Conservation (phyloP, 1,140 invertebrate genomes). For the Polyergus mexicanus region DNA sequence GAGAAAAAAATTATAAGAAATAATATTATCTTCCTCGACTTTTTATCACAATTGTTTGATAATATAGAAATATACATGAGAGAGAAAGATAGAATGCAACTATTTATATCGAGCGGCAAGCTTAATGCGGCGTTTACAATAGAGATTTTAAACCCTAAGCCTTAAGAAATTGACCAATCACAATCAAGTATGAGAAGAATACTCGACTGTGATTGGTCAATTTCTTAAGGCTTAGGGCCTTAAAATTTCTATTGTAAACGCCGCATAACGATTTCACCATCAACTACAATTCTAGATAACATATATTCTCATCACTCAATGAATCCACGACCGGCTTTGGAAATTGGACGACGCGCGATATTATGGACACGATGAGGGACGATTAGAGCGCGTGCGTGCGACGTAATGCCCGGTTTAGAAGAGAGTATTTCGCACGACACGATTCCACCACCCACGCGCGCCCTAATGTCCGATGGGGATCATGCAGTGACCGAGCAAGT, state of each 20-base stretch:
- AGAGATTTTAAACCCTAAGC: too few species aligned
- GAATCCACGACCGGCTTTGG: not conserved
- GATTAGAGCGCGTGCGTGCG: slow-evolving; percentile 34
- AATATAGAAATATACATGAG: too few species aligned
- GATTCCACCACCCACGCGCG: slow-evolving; percentile 75
- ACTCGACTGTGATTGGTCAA: too few species aligned
- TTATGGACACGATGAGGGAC: slow-evolving; percentile 28
- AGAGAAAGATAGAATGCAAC: not conserved
- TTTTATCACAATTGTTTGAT: not conserved
- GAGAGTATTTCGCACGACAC: slow-evolving; percentile 80
- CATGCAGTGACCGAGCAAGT: slow-evolving; percentile 89
- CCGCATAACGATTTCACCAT: too few species aligned
- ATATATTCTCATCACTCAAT: slow-evolving; percentile 40
- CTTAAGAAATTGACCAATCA: too few species aligned
- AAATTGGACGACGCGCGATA: not conserved
- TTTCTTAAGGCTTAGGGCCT: too few species aligned
- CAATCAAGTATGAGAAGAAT: too few species aligned
- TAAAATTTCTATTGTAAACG: too few species aligned
- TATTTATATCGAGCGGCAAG: not conserved
- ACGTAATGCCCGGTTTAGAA: slow-evolving; percentile 82
- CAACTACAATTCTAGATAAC: too few species aligned
- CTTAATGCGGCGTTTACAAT: too few species aligned
- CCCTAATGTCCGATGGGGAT: slow-evolving; percentile 90
- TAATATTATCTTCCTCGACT: not conserved
- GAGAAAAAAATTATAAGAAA: not conserved